phyloP scores from a whole-genome alignment of 2,888 invertebrate species.

The Agriotes lineatus region DNA sequence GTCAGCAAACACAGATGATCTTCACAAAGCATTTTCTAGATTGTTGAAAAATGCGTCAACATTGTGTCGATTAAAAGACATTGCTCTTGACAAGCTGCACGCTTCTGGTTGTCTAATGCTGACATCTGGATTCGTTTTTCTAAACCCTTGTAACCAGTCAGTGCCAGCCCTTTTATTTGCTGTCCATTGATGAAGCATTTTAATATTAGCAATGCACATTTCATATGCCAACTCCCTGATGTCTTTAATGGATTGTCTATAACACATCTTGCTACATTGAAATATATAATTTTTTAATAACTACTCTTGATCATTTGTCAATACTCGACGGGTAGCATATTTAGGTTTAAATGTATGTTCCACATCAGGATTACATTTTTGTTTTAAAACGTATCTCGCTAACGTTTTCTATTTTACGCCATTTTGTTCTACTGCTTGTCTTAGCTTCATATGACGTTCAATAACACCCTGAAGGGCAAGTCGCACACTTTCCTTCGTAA shows the following conservation, averaged over 20 bases:
- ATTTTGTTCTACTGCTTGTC: not conserved
- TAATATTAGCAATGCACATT: not conserved
- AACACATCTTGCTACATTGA: not conserved
- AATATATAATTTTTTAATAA: conserved; percentile 3
- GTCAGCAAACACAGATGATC: conserved; percentile 25
- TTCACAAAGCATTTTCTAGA: conserved; percentile 27
- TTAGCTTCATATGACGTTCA: not conserved
- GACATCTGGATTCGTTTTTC: not conserved
- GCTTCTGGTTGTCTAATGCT: not conserved
- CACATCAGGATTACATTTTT: not conserved
- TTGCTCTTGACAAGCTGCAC: not conserved
- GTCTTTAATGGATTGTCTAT: not conserved
- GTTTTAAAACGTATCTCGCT: not conserved
- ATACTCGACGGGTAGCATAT: not conserved
- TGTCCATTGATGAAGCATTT: not conserved
- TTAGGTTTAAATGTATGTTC: not conserved
- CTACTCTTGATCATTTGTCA: not conserved
- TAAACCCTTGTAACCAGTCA: not conserved
- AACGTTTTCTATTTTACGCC: not conserved
- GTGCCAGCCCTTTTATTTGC: not conserved
- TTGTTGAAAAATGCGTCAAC: not conserved
- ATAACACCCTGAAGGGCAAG: not conserved
- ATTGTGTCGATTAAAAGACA: too few relatives aligned
- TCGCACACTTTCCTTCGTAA: too few relatives aligned
- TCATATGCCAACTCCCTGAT: not conserved